Base-by-base conservation (phyloP, 2,113 vertebrate species). In the Oxygymnocypris stewartii region DNA sequence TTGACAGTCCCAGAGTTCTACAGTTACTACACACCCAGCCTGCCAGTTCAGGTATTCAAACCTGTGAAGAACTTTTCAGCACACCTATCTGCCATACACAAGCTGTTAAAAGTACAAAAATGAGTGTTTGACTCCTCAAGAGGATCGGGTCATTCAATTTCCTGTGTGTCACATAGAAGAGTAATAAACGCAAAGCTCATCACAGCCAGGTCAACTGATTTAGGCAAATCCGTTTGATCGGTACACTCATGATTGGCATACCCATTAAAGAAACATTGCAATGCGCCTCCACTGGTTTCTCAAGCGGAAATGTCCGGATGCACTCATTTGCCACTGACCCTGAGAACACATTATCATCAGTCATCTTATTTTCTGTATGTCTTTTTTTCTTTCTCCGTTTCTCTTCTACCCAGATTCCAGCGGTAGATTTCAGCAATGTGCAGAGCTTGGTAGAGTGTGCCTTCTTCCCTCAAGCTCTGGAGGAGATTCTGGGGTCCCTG, bases 381-480 rank as follows among this genome's bases (percentile, higher is more conserved):
- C 47, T 84, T 79, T 42, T 40, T 84, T 79, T 37, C 8, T 25
- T 86, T 91, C 87, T 74, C 23, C 63, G 81, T 84, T 61, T 49
- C 75, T 78, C 8, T 84, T 85, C 23, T 82, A 16, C 31, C 18
- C 79, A 95, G 94, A 89, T 84, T 31, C 86, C 71, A 35, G 90
- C 86, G 76, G 90, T 89, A 28, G 92, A 94, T 84, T 92, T 94
- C 78, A 90, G 89, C 86, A 94, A 92, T 35, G 88, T 94, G 42
- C 87, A 86, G 65, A 91, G 77, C 37, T 92, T 96, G 92, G 92
- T 94, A 57, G 94, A 95, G 84, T 94, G 94, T 18, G 92, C 93
- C 4, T 92, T 99, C 84, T 94, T 96, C 91, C 78, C 86, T n/a
- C 96, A 96, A 92, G 96, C 95, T 42, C 85, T 99, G 87, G 93